phyloP scores from a whole-genome alignment of 2,113 vertebrate genomes.

The Antechinus flavipes region DNA sequence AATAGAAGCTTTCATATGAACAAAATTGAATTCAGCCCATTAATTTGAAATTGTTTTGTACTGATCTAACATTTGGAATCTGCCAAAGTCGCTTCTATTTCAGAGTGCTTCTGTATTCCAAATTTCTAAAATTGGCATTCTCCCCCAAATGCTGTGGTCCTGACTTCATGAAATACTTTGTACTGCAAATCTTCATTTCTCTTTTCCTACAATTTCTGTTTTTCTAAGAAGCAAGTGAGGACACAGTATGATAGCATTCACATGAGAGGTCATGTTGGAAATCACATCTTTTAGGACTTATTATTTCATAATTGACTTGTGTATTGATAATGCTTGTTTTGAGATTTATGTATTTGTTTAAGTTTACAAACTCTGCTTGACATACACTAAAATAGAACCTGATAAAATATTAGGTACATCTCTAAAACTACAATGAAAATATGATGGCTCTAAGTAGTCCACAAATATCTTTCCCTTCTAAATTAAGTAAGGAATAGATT shows the following conservation, averaged over 20 bases:
- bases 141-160: conserved; percentile 51
- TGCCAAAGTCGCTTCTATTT: conserved; percentile 79
- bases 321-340: conserved; percentile 45
- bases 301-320: conserved; percentile 46
- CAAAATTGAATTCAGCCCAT: conserved; percentile 77
- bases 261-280: neutral
- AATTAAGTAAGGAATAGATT: neutral
- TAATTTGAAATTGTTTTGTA: conserved; percentile 78
- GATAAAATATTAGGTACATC: neutral
- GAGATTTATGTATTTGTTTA: conserved; percentile 5
- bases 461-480: neutral
- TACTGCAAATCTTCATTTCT: conserved; percentile 43
- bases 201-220: conserved; percentile 57
- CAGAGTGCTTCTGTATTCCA: conserved; percentile 69
- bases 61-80: conserved; percentile 73
- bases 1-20: conserved; percentile 65
- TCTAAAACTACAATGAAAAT: neutral
- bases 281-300: conserved; percentile 51
- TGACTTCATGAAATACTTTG: conserved; percentile 34
- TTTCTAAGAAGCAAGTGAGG: conserved; percentile 66
- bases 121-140: conserved; percentile 68
- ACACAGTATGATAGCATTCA: conserved; percentile 44
- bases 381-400: neutral
- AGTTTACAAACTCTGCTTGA: neutral
- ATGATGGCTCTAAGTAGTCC: neutral